Conservation (phyloP, 2,888 invertebrate species). For the Diaperis boleti region DNA sequence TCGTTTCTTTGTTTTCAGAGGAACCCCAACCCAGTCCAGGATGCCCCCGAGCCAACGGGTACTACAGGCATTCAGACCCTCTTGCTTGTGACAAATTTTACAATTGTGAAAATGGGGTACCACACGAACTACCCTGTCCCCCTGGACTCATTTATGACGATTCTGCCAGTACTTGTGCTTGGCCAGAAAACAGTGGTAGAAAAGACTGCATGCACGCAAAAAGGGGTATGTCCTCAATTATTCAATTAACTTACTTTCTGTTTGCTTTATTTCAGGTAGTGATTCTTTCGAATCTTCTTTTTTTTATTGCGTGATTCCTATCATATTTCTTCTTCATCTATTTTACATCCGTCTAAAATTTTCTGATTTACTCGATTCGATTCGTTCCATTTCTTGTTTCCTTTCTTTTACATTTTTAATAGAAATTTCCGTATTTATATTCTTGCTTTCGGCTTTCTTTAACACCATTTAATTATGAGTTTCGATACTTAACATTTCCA, state of each 20-base stretch:
- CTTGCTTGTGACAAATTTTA: conserved; percentile 82
- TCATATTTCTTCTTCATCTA: no score
- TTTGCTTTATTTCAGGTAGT: background rate
- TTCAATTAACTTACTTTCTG: no score
- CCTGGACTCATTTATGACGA: conserved; percentile 84
- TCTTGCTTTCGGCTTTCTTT: background rate
- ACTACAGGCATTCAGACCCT: conserved; percentile 81
- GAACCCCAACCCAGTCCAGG: conserved; percentile 78
- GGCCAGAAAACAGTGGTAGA: conserved; percentile 75
- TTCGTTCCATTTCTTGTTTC: no score
- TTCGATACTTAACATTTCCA: no score
- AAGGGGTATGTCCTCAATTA: conserved; percentile 61
- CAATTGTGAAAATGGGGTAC: conserved; percentile 81
- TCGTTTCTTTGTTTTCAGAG: conserved; percentile 70
- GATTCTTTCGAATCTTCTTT: background rate
- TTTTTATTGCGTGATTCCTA: no score
- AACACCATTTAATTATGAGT: no score
- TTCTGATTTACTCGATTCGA: no score
- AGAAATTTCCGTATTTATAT: no score
- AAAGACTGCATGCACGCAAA: conserved; percentile 69
- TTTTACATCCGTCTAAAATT: no score
- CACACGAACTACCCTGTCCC: conserved; percentile 77
- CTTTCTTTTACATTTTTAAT: no score
- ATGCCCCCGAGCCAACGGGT: conserved; percentile 84
- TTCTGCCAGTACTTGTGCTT: conserved; percentile 78